A percentile compares a stretch with the other conserved stretches of the same genome.
These are phyloP conservation scores for Anisognathus igniventris DNA, from an alignment of 2,797 vertebrate genomes.

Conservation along the genomic window DNA sequence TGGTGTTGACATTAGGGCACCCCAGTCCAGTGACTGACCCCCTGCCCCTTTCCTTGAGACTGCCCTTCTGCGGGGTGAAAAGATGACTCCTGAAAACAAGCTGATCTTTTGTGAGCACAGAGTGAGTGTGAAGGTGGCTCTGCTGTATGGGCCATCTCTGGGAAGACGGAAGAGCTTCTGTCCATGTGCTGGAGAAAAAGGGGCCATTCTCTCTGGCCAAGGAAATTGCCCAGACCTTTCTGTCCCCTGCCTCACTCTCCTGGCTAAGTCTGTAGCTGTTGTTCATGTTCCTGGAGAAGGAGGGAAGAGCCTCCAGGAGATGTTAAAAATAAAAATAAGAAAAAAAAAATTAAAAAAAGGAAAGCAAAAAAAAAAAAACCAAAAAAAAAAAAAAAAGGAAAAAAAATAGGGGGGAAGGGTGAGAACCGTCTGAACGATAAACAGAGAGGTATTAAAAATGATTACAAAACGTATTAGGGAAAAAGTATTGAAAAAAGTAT, in stretches of 20 bases:
- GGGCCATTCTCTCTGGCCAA: neutral
- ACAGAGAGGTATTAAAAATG: neutral
- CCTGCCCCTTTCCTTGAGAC: neutral
- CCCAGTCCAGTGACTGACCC: neutral
- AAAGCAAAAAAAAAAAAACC: too few species aligned
- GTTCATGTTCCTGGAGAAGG: neutral
- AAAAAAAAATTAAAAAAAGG: neutral
- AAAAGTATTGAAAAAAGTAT: neutral
- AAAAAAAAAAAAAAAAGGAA: neutral
- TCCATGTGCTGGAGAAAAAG: neutral
- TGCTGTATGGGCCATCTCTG: neutral
- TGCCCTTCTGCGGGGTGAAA: neutral
- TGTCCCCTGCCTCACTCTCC: neutral
- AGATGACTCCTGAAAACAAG: neutral
- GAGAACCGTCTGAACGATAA: neutral
- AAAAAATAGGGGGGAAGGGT: accelerated
- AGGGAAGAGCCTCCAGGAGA: neutral
- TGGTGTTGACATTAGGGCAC: neutral
- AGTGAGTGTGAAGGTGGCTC: neutral
- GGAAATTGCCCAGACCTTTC: neutral
- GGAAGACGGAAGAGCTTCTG: neutral
- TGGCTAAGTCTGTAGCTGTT: neutral
- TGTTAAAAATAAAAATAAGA: too few species aligned
- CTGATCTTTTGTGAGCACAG: neutral
- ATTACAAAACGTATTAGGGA: neutral